phyloP scores from a whole-genome alignment of 2,113 vertebrate genomes.

The Microtus montanus region DNA sequence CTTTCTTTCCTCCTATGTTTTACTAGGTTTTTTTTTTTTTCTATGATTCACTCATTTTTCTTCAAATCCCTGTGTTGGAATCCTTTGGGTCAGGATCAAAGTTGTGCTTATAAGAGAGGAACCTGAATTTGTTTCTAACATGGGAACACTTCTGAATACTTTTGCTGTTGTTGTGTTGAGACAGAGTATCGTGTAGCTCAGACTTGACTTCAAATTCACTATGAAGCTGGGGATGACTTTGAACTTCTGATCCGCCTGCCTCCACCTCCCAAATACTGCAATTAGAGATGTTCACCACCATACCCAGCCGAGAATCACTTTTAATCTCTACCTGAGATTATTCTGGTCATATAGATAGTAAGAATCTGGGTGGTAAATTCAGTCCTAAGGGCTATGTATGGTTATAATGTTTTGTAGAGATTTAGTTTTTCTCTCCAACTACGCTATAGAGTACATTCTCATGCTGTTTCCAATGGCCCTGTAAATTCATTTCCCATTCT shows the following conservation, averaged over 20 bases:
- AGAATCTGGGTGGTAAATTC: background rate
- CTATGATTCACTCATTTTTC: constrained; percentile 32
- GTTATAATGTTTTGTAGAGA: constrained; percentile 11
- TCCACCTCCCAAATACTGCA: background rate
- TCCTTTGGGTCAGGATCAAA: constrained; percentile 31
- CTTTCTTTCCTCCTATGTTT: constrained; percentile 20
- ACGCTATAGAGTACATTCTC: background rate
- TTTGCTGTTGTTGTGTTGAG: background rate
- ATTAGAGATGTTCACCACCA: background rate
- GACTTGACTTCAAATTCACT: background rate
- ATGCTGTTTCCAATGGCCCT: background rate
- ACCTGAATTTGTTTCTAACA: constrained; percentile 15
- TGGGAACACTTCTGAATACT: background rate
- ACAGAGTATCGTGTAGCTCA: background rate
- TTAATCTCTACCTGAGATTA: constrained; percentile 28
- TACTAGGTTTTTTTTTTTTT: constrained; percentile 55
- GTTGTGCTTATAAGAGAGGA: constrained; percentile 32
- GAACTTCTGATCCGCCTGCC: background rate
- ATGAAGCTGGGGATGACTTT: background rate
- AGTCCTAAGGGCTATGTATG: constrained; percentile 12
- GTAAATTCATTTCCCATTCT: constrained; percentile 32
- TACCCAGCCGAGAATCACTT: constrained; percentile 15
- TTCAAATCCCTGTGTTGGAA: background rate
- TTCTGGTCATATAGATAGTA: background rate
- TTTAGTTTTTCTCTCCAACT: background rate